Percentiles rank a stretch among this genome's conserved stretches.
These are phyloP conservation scores for Dryomyza anilis DNA, from an alignment of 2,888 invertebrate genomes.

Conservation along the genomic window DNA sequence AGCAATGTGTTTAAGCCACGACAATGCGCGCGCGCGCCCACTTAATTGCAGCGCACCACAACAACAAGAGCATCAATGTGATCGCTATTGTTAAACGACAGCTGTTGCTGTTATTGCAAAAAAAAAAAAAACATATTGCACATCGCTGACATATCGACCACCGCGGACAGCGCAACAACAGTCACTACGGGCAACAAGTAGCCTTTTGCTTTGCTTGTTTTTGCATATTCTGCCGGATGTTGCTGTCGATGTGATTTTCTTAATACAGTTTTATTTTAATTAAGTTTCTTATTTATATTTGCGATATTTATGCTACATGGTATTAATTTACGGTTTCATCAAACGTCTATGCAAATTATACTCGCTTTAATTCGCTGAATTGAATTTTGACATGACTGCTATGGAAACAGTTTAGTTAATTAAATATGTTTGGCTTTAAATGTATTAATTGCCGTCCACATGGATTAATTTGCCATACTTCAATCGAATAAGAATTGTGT, in stretches of 20 bases:
- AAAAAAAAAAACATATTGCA: constrained; percentile 10
- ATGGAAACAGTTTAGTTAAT: too few relatives aligned
- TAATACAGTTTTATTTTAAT: constrained; percentile 21
- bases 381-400: too few relatives aligned
- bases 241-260: constrained; percentile 21
- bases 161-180: background rate
- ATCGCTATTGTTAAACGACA: background rate
- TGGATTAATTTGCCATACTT: too few relatives aligned
- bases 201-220: background rate
- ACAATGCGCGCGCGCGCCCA: constrained; percentile 48
- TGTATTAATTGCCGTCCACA: too few relatives aligned
- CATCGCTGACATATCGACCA: constrained; percentile 21
- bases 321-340: too few relatives aligned
- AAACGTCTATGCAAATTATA: too few relatives aligned
- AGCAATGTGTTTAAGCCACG: constrained; percentile 24
- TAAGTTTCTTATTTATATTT: too few relatives aligned
- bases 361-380: too few relatives aligned
- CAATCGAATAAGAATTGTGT: too few relatives aligned
- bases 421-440: too few relatives aligned
- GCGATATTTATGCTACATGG: too few relatives aligned
- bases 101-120: background rate
- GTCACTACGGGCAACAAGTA: background rate
- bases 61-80: background rate
- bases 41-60: constrained; percentile 35
- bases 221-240: constrained; percentile 24